A percentile compares a stretch with the other conserved stretches of the same genome.
Evolutionary conservation across 2,888 invertebrate species (phyloP).

Genomic region (Gortyna flavago): DNA sequence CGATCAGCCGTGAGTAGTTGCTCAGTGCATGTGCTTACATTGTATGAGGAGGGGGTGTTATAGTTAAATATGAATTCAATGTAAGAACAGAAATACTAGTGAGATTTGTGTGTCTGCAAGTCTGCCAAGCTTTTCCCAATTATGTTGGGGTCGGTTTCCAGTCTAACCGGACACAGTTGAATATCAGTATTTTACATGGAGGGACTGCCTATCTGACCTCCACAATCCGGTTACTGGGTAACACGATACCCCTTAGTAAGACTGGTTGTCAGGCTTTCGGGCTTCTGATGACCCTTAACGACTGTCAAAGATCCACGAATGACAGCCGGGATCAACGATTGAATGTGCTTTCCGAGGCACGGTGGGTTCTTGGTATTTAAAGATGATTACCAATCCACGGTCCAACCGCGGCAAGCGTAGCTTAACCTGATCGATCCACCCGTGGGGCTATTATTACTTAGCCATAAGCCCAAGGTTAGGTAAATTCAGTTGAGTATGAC

Average conservation of each 20-base stretch:
- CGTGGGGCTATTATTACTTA: no score
- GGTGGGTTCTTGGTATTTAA: no score
- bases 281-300: background rate
- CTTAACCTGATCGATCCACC: no score
- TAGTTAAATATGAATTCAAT: background rate
- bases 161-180: no score
- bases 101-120: background rate
- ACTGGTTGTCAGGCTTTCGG: background rate
- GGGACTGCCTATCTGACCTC: background rate
- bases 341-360: background rate
- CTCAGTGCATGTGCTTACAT: background rate
- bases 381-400: no score
- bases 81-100: background rate
- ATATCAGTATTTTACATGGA: no score
- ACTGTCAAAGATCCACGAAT: background rate
- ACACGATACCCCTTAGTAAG: no score
- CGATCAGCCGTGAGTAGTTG: conserved; percentile 34
- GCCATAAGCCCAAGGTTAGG: no score
- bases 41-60: conserved; percentile 3
- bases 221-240: background rate
- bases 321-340: background rate
- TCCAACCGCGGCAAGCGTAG: no score
- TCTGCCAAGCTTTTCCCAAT: background rate
- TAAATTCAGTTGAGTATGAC: background rate
- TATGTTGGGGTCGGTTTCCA: no score